Evolutionary conservation across 2,113 vertebrate genomes (phyloP).

Genomic region (Pagrus major): DNA sequence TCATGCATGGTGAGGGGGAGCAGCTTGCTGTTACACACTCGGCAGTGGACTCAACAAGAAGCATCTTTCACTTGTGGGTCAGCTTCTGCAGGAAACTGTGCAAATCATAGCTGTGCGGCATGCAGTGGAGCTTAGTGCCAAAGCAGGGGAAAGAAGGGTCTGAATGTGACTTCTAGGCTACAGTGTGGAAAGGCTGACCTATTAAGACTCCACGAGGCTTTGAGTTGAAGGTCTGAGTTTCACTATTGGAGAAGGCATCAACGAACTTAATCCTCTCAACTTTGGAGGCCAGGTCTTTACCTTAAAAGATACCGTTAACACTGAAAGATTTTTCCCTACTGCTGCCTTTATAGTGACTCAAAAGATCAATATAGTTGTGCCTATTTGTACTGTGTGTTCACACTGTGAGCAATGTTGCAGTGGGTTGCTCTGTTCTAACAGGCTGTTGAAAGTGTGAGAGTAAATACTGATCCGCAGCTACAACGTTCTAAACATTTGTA

Average conservation of each 20-base stretch:
- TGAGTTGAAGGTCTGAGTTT: background rate
- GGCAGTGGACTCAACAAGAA: slow-evolving; percentile 41
- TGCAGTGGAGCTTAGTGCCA: slow-evolving; percentile 54
- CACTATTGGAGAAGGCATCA: background rate
- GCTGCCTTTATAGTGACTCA: background rate
- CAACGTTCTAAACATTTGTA: background rate
- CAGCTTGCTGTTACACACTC: slow-evolving; percentile 23
- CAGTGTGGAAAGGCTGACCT: slow-evolving; percentile 6
- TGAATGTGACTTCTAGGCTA: slow-evolving; percentile 32
- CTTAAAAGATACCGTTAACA: background rate
- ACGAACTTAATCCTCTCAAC: background rate
- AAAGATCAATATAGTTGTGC: background rate
- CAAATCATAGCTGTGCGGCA: slow-evolving; percentile 50
- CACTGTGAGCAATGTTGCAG: background rate
- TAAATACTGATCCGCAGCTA: background rate
- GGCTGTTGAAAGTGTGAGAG: background rate
- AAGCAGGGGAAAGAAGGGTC: slow-evolving; percentile 38
- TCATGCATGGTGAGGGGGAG: slow-evolving; percentile 47
- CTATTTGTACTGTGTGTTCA: background rate
- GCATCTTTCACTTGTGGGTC: background rate
- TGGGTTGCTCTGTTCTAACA: background rate
- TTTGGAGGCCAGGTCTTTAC: background rate
- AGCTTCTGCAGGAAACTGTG: slow-evolving; percentile 11
- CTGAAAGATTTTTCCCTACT: background rate
- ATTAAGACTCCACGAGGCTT: background rate